Base-by-base conservation (phyloP, 2,113 vertebrate genomes). In the Oncorhynchus tshawytscha region DNA sequence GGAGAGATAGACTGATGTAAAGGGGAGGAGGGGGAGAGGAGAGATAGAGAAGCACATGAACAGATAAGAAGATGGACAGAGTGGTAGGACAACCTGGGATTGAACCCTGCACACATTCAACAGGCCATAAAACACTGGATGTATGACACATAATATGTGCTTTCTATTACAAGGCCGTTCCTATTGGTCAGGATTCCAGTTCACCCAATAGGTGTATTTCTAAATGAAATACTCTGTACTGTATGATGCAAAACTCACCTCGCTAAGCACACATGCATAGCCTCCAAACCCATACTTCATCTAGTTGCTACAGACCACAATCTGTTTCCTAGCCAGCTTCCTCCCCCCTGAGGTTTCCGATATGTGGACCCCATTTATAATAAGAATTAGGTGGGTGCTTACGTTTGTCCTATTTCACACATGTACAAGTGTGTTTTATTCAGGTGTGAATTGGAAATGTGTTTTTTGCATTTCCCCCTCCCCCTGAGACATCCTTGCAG, bases 41-140 rank as follows among this genome's bases (percentile, higher is more conserved):
- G 78, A 71, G 88, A 88, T 83, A 78, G 25, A 89, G 88, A 91
- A 89, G 82, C 79, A 88, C 85, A 90, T 87, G 78, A 49, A 65
- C 72, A 84, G 83, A 87, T 72, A 24, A 24, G 24, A 24, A 24
- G 24, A 24, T 24, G 24, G 24, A 24, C 24, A 78, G 86, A 82
- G 85, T 87, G 27, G 34, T 72, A 16, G 84, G 78, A 76, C 86
- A 90, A 88, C 86, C 90, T 81, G 78, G 70, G 81, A 75, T 70
- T 92, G 88, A 91, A 92, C 91, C 81, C 82, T 82, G 66, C 60
- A 75, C 68, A 29, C 80, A 39, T 39, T 39, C 39, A 39, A 39
- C 39, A 87, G 89, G 24, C 64, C 72, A 67, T 67, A 48, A 15
- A 48, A 48, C n/a, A 70, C 70, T 4, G 65, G n/a, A 45, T 20